phyloP scores from a whole-genome alignment of 2,113 vertebrate genomes.

The Cavia aperea region DNA sequence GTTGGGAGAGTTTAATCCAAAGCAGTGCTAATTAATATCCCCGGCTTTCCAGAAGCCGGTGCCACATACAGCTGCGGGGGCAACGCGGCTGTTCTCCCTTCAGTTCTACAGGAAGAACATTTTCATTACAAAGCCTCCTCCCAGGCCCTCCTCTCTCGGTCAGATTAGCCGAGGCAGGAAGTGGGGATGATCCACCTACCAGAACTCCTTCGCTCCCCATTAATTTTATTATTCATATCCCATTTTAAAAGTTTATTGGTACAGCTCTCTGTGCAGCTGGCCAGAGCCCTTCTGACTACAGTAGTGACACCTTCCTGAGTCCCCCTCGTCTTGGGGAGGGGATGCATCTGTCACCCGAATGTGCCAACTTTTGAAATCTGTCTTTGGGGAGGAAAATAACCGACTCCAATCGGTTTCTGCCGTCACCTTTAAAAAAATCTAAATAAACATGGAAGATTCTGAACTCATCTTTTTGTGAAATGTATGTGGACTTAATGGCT shows the following conservation, averaged over 20 bases:
- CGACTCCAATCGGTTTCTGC: background rate
- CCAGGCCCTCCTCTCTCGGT: constrained; percentile 14
- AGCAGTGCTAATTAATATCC: constrained; percentile 75
- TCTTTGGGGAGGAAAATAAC: background rate
- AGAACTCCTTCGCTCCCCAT: constrained; percentile 37
- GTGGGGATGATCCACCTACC: background rate
- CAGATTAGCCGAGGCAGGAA: constrained; percentile 4
- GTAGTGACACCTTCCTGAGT: background rate
- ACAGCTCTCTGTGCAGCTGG: constrained; percentile 15
- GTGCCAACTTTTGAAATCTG: constrained; percentile 15
- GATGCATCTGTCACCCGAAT: background rate
- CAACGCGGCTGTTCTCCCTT: constrained; percentile 56
- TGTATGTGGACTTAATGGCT: constrained; percentile 42
- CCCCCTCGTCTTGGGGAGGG: background rate
- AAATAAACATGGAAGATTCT: background rate
- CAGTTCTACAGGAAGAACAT: constrained; percentile 69
- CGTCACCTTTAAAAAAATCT: background rate
- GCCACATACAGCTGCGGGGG: constrained; percentile 52
- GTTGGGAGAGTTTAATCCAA: constrained; percentile 75
- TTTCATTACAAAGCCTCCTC: constrained; percentile 61
- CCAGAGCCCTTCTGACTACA: constrained; percentile 42
- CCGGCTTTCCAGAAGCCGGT: constrained; percentile 62
- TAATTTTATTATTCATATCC: constrained; percentile 49
- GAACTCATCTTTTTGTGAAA: constrained; percentile 43
- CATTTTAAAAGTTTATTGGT: constrained; percentile 38